Base-by-base conservation (phyloP, 2,797 vertebrate species). In the Argyrosomus regius region DNA sequence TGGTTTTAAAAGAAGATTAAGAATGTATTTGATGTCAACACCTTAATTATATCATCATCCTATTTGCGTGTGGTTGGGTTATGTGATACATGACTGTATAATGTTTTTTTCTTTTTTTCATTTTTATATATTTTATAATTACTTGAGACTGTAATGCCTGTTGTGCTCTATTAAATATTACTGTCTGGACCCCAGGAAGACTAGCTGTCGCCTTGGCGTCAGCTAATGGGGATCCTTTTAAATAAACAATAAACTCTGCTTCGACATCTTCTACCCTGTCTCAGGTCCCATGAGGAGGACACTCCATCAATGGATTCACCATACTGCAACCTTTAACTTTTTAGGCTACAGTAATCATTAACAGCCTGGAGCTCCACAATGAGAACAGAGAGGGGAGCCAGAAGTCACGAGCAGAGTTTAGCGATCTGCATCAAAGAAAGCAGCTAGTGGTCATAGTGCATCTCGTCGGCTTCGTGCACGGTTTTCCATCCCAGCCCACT, bases 311-410 rank as follows among this genome's bases (percentile, higher is more conserved):
- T 57, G 24, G 48, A 50, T 65, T 48, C 87, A 84, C 95, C 95
- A 93, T 86, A 92, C 93, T 56, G 17, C 75, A 87, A 76, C 95
- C 82, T 64, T 84, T 50, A 9, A 65, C 0, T 57, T 84, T 92
- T 95, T 52, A 78, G 70, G 88, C 63, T 75, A 92, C 17, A 61
- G 89, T 72, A 93, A 87, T 95, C 94, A 95, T 94, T 88, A 82
- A 91, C 35, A 90, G 81, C 89, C 91, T 46, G 72, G 58, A 84
- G 58, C 14, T 6, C 80, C 57, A 4, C 31, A 10, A 71, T 35
- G 24, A 57, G 85, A 88, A 45, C 80, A 81, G 53, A 5, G 90
- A 69, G 87, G 77, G 65, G 84, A 91, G 91, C 39, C 7, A 77
- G 77, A 75, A 0, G 52, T 48, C 58, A 68, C 35, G 67, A 67